Evolutionary conservation across 2,113 vertebrate species (phyloP).

Genomic region (Gopherus evgoodei): DNA sequence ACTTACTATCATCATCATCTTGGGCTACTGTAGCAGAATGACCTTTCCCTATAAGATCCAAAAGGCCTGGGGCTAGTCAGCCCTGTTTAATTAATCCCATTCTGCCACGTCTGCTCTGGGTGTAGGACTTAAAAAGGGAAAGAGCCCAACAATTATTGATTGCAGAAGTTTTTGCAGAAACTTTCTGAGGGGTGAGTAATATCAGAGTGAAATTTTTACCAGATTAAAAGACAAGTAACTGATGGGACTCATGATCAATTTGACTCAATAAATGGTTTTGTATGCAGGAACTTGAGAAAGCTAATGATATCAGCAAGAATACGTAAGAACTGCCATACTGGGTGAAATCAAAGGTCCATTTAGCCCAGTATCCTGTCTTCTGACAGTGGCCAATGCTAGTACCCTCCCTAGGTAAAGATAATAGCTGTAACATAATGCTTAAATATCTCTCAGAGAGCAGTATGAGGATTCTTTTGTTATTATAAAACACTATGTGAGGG

Average conservation of each 20-base stretch:
- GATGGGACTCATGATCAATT: background rate
- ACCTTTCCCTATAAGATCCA: background rate
- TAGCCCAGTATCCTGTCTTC: too few species aligned
- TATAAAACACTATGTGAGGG: background rate
- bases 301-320: background rate
- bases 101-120: background rate
- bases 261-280: background rate
- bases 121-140: background rate
- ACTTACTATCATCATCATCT: background rate
- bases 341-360: too few species aligned
- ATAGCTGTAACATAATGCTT: background rate
- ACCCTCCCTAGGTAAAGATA: background rate
- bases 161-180: background rate
- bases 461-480: background rate
- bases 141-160: background rate
- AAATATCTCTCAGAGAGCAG: background rate
- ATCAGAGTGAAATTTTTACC: background rate
- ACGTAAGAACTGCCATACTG: too few species aligned
- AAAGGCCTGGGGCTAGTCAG: background rate
- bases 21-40: background rate
- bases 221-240: background rate
- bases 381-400: too few species aligned
- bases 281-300: background rate
- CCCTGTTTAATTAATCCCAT: background rate
- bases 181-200: background rate